A percentile compares a stretch with the other conserved stretches of the same genome.
Conservation (phyloP, 2,888 invertebrate species). For the Eumerus sabulonum region DNA sequence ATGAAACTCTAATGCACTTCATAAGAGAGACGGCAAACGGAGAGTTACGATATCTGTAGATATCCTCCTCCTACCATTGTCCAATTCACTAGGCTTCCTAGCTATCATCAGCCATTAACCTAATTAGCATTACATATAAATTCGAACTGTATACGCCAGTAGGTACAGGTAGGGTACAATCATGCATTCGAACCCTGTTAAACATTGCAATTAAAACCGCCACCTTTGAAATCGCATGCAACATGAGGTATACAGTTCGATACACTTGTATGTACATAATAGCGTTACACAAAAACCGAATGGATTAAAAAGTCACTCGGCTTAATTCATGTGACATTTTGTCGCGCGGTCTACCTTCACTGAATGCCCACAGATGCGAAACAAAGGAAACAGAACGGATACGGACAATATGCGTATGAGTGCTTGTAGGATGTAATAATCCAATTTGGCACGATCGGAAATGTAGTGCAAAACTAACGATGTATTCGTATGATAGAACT, state of each 20-base stretch:
- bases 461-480: background rate
- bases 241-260: constrained; percentile 2
- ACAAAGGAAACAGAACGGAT: no score
- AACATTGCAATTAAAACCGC: constrained; percentile 45
- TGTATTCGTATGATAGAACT: background rate
- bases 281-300: background rate
- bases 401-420: no score
- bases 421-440: constrained; percentile 18
- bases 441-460: constrained; percentile 18
- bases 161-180: constrained; percentile 4
- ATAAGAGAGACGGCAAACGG: no score
- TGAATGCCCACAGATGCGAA: no score
- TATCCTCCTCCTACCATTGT: background rate
- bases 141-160: constrained; percentile 37
- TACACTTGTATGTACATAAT: background rate
- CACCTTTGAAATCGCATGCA: constrained; percentile 24
- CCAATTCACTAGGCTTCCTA: constrained; percentile 2
- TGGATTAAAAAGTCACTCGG: constrained; percentile 39
- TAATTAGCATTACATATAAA: constrained; percentile 51
- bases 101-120: constrained; percentile 29
- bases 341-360: background rate
- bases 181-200: constrained; percentile 18
- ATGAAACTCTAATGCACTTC: background rate
- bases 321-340: constrained; percentile 46
- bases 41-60: no score